phyloP scores from a whole-genome alignment of 2,888 invertebrate species.

The Diaphora mendica region DNA sequence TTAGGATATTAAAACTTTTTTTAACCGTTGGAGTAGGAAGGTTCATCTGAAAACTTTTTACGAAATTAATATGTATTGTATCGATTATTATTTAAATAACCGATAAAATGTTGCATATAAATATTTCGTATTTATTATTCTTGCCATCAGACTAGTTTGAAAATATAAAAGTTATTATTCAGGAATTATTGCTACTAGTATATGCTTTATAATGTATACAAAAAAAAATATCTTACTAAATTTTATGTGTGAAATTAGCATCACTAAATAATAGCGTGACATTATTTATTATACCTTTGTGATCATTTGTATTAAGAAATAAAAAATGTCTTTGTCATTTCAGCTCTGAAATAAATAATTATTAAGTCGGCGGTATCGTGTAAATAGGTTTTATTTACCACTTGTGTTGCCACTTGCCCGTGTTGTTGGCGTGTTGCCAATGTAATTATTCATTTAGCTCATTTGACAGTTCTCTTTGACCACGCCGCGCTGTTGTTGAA shows the following conservation, averaged over 20 bases:
- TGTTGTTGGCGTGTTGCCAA: slow-evolving; percentile 34
- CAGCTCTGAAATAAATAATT: slow-evolving; percentile 22
- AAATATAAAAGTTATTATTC: not conserved
- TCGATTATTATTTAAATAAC: not conserved
- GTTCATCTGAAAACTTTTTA: not conserved
- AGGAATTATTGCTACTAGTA: not conserved
- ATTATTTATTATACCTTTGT: slow-evolving; percentile 17
- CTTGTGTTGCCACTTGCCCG: slow-evolving; percentile 24
- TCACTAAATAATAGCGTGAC: slow-evolving; percentile 2
- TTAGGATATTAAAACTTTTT: not conserved
- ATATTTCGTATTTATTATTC: not conserved
- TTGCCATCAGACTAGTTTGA: not conserved
- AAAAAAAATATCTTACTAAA: not conserved
- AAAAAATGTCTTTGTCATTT: slow-evolving; percentile 23
- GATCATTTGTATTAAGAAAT: slow-evolving; percentile 23
- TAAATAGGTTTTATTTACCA: slow-evolving; percentile 31
- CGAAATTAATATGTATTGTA: not conserved
- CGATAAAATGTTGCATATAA: no score
- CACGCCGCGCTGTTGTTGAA: slow-evolving; percentile 9
- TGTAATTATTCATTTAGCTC: slow-evolving; percentile 35
- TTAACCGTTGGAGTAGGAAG: not conserved
- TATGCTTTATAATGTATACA: not conserved
- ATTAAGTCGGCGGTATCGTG: slow-evolving; percentile 9
- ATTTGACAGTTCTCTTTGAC: slow-evolving; percentile 29
- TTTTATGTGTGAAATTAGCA: slow-evolving; percentile 21